Conservation (phyloP, 2,797 vertebrate genomes). For the Takifugu ocellatus region DNA sequence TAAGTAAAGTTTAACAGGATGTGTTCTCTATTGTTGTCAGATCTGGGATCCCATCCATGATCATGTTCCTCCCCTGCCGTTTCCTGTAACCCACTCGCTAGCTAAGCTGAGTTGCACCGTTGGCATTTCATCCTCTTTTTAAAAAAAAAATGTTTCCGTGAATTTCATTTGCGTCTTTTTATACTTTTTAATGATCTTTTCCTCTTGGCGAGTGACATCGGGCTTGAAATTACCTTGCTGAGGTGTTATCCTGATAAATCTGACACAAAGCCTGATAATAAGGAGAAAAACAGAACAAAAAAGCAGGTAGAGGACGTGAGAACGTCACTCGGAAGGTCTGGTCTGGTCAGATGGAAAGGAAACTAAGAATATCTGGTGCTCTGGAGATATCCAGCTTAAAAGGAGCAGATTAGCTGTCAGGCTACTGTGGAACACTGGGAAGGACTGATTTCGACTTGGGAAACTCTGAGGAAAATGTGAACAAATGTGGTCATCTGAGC, state of each 20-base stretch:
- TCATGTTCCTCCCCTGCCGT: constrained; percentile 24
- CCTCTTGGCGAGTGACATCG: no score
- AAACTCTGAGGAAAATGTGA: not conserved
- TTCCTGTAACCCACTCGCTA: constrained; percentile 5
- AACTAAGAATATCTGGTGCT: constrained; percentile 31
- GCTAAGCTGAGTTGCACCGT: not conserved
- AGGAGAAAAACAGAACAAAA: not conserved
- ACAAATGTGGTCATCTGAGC: constrained; percentile 5
- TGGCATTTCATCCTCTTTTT: constrained; percentile 5
- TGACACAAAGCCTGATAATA: not conserved
- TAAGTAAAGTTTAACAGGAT: constrained; percentile 5
- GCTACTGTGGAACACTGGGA: constrained; percentile 21
- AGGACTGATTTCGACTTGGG: constrained; percentile 5
- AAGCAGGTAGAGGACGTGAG: not conserved
- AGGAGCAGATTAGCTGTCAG: constrained; percentile 12
- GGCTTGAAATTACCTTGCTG: no score
- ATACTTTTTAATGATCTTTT: not conserved
- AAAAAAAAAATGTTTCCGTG: not conserved
- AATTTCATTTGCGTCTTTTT: constrained; percentile 2
- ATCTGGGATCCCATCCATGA: constrained; percentile 24
- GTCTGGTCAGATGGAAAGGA: constrained; percentile 37
- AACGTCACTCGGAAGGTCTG: not conserved
- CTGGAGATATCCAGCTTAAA: constrained; percentile 30
- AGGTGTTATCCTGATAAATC: not conserved
- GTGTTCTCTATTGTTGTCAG: constrained; percentile 6